Conservation (phyloP, 2,797 vertebrate genomes). For the Eulemur coronatus region DNA sequence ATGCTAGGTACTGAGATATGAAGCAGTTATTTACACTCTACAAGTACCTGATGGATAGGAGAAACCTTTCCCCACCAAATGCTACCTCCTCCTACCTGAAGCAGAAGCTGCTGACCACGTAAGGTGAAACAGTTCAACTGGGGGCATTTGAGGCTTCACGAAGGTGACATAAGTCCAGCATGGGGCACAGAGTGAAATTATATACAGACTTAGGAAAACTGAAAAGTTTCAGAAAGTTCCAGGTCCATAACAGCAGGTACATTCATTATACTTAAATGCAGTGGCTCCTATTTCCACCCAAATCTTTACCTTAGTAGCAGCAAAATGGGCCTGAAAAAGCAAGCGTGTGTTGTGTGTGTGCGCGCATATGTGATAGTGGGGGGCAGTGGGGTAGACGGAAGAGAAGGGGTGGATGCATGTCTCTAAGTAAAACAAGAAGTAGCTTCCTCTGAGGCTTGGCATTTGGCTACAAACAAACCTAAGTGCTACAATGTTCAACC, state of each 20-base stretch:
- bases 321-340: neutral
- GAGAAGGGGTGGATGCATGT: neutral
- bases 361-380: neutral
- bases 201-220: neutral
- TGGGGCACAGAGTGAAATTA: neutral
- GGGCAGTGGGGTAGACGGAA: too few relatives aligned
- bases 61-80: neutral
- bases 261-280: neutral
- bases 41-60: neutral
- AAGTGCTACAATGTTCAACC: slow-evolving; percentile 69
- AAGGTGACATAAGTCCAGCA: neutral
- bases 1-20: neutral
- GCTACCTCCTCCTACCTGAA: neutral
- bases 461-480: slow-evolving; percentile 55
- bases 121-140: neutral
- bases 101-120: neutral
- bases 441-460: slow-evolving; percentile 9
- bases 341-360: neutral
- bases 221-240: neutral
- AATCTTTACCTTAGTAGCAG: neutral
- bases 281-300: neutral
- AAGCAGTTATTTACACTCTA: neutral
- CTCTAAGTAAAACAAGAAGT: neutral
- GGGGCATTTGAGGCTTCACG: neutral
- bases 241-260: neutral